Evolutionary conservation across 92 coral and sea anemone species (phyloP), one percentile per base, ranked within the genome.

Genomic region (Umimayanthus chanpuru): DNA sequence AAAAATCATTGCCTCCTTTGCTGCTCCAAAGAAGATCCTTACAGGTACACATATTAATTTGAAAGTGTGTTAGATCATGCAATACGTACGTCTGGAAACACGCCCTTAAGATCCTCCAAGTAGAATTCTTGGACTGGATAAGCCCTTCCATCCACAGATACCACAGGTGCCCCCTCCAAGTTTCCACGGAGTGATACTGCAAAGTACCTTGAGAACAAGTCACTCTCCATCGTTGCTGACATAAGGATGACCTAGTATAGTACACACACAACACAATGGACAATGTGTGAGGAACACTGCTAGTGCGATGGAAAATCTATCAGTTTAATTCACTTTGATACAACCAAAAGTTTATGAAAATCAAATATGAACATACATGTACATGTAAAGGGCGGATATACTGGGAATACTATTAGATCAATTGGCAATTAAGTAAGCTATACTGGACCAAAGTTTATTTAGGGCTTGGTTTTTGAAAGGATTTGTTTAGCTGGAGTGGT

Each of bases 211-310:
- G 99, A 97, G 88, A 97, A 97, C 64, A 97, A 91, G 65, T 97
- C 98, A 89, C 99, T 97, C 88, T 97, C 95, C 43, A 97, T 88
- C 9, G 99, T 97, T 61, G 99, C 99, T 20, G 99, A 96, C 99
- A 96, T 96, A 49, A 96, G 89, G 39, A 95, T 91, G 41, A 96
- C 93, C 98, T 96, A 68, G 9, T 9, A 71, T 30, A 75, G 47
- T 5, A 36, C 71, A 66, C 2, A 25, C 53, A 77, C 32, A 39
- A 50, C 18, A 10, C 61, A 47, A 18, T 8, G 5, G 39, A 53
- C 8, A 10, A 72, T 25, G 74, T 67, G 74, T 43, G 58, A 53
- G 16, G 14, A 53, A 53, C 16, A 53, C 58, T 11, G 58, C 58
- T 20, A 12, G 18, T 53, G 16, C 58, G 20, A 53, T 20, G 20